phyloP scores from a whole-genome alignment of 1,140 invertebrate species.

The Archivesica marissinica region DNA sequence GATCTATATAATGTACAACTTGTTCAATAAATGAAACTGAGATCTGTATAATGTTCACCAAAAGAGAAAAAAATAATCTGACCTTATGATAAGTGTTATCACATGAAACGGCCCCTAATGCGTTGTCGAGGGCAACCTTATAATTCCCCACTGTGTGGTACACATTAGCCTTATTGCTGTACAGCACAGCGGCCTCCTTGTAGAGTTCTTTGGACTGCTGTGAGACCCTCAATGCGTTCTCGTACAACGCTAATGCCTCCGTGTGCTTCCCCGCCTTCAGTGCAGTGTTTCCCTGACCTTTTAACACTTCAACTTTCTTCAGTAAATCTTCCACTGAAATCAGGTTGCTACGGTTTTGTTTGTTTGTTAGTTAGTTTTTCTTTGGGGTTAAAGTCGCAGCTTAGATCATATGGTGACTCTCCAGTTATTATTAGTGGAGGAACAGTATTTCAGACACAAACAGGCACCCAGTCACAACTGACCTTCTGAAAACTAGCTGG shows the following conservation, averaged over 20 bases:
- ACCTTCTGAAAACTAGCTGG: too few species aligned
- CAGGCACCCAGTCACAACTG: too few species aligned
- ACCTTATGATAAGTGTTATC: slow-evolving; percentile 65
- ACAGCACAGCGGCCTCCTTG: slow-evolving; percentile 58
- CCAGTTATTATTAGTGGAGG: too few species aligned
- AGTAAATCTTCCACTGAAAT: slow-evolving; percentile 59
- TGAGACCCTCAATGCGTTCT: slow-evolving; percentile 44
- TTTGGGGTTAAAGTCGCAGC: too few species aligned
- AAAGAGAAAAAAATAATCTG: too few species aligned
- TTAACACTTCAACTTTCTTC: slow-evolving; percentile 46
- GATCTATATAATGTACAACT: too few species aligned
- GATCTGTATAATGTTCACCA: too few species aligned
- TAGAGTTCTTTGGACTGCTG: slow-evolving; percentile 24
- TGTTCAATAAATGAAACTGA: too few species aligned
- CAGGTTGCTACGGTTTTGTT: too few species aligned
- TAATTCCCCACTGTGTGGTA: slow-evolving; percentile 37
- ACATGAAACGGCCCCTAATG: slow-evolving; percentile 31
- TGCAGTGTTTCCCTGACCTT: slow-evolving; percentile 62
- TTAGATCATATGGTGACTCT: too few species aligned
- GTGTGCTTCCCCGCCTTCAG: not conserved
- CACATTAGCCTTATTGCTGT: slow-evolving; percentile 65
- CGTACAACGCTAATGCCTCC: slow-evolving; percentile 31
- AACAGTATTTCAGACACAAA: too few species aligned
- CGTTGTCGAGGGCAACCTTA: slow-evolving; percentile 34
- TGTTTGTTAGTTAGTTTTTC: too few species aligned